Conservation (phyloP, 2,888 invertebrate species). For the Cantharis flavilabris region DNA sequence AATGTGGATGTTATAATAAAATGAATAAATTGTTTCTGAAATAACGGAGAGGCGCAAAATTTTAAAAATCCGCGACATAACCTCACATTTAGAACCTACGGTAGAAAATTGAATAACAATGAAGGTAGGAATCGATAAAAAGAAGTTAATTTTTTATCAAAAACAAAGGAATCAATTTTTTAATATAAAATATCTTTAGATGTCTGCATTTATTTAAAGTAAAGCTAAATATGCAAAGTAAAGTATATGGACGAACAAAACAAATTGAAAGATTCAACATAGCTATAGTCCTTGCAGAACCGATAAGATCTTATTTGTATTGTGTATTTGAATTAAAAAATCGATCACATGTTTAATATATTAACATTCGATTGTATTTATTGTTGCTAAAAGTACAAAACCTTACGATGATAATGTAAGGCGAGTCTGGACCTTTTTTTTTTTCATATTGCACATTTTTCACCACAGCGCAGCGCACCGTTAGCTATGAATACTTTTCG, state of each 20-base stretch:
- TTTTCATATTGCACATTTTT: background rate
- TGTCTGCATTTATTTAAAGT: background rate
- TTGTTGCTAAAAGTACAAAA: background rate
- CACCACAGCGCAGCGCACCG: background rate
- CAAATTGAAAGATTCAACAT: slow-evolving; percentile 23
- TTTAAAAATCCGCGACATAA: background rate
- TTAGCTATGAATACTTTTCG: background rate
- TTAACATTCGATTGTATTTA: background rate
- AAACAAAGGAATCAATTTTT: background rate
- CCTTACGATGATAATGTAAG: background rate
- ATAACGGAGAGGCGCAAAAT: background rate
- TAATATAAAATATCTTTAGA: background rate
- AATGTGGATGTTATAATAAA: background rate
- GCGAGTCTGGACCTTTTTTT: background rate
- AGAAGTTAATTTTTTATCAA: background rate
- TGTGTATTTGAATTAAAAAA: slow-evolving; percentile 12
- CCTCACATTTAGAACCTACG: background rate
- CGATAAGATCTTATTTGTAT: slow-evolving; percentile 20
- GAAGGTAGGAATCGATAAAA: background rate
- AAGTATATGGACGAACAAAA: slow-evolving; percentile 22
- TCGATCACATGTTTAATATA: slow-evolving; percentile 7
- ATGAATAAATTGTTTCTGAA: background rate
- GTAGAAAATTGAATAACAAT: background rate
- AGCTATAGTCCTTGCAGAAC: slow-evolving; percentile 13
- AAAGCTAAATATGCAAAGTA: background rate